Evolutionary conservation across 1,140 invertebrate species (phyloP), one percentile per base, ranked within the genome.

Genomic region (Heterodera carotae): DNA sequence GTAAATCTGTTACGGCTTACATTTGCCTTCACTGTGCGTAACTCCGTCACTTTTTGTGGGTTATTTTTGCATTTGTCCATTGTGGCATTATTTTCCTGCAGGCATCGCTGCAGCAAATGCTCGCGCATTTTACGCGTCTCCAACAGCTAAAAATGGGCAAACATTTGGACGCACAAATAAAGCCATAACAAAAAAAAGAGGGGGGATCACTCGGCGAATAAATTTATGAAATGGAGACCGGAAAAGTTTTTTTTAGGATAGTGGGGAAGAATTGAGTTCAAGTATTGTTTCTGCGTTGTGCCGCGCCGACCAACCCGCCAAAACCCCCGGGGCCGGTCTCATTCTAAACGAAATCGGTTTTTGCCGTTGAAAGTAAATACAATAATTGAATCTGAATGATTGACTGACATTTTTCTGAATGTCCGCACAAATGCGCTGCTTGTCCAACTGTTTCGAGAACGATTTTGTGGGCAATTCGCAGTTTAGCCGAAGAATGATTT

Each of bases 381-480:
- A n/a, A n/a, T n/a, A n/a, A 39, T 39, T 39, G 10, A 43, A 39
- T n/a, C 27, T 64, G 34, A 62, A n/a, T 22, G 8, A n/a, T 60
- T n/a, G 72, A 68, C 31, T 25, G 36, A 81, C 80, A 64, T 80
- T 59, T 48, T 84, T 80, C 25, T 83, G 76, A 5, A 82, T 76
- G 8, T 77, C 59, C 36, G 75, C 69, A 48, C 81, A 82, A 36
- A 83, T 80, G 18, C 48, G 34, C n/a, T 34, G 64, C 25, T 84
- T 81, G 62, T 84, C 71, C 70, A 78, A 34, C n/a, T 56, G 53
- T 62, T 64, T 81, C 8, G 69, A 53, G 77, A 82, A 82, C 10
- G 81, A 83, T 27, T 72, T 39, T 7, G 81, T 82, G 18, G 81
- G 82, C n/a, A 82, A 62, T 22, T 80, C 82, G 53, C 82, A 84